These are phyloP conservation scores for Varecia variegata DNA, from an alignment of 2,797 vertebrate genomes.

Conservation along the genomic window DNA sequence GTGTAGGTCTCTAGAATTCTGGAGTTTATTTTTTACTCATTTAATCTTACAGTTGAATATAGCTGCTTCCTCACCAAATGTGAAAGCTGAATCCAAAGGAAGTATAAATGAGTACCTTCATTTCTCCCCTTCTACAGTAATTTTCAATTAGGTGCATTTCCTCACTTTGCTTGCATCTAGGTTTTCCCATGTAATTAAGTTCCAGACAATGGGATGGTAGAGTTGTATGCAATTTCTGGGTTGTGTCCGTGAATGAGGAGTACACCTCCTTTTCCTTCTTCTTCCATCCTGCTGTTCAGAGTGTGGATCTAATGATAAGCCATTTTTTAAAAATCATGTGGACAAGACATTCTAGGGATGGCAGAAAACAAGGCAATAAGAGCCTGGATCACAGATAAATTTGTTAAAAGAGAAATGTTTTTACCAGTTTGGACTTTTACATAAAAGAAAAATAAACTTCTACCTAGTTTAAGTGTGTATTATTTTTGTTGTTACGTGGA, in stretches of 20 bases:
- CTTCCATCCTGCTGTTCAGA: background rate
- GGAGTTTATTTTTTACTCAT: background rate
- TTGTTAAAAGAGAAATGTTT: background rate
- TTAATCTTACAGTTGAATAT: background rate
- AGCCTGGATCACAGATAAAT: background rate
- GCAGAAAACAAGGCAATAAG: background rate
- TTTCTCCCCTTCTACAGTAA: background rate
- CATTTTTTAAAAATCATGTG: background rate
- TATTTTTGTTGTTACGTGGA: background rate
- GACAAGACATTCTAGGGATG: background rate
- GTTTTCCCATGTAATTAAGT: background rate
- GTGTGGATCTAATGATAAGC: background rate
- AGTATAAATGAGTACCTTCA: background rate
- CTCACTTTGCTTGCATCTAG: background rate
- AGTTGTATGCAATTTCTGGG: background rate
- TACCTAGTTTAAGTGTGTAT: background rate
- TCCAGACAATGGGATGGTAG: background rate
- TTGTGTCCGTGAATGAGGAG: background rate
- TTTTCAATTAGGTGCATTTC: background rate
- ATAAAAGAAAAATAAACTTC: background rate
- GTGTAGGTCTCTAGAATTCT: background rate
- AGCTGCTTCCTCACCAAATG: background rate
- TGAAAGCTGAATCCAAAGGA: background rate
- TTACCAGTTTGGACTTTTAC: background rate
- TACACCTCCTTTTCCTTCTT: background rate